A percentile compares a stretch with the other conserved stretches of the same genome.
Evolutionary conservation across 2,113 vertebrate genomes (phyloP).

Genomic region (Cephalopholis sonnerati): DNA sequence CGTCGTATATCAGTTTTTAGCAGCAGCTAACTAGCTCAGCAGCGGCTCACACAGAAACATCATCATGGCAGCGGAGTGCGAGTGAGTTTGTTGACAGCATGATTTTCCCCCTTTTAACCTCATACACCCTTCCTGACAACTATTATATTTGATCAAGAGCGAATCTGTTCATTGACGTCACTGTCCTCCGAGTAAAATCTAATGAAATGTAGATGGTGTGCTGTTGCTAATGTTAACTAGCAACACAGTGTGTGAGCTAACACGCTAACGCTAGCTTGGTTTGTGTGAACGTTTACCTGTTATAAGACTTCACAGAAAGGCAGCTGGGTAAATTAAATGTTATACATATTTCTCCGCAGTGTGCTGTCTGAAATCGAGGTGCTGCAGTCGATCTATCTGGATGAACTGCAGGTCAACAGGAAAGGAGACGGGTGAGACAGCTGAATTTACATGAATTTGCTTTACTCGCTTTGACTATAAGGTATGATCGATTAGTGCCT

Average conservation of each 20-base stretch:
- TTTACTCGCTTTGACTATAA: neutral
- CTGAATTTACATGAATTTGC: neutral
- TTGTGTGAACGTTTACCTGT: neutral
- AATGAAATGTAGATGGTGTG: neutral
- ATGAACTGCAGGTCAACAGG: slow-evolving; percentile 88
- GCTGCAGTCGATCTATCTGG: slow-evolving; percentile 95
- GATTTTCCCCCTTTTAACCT: neutral
- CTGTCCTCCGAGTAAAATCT: neutral
- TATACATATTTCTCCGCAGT: slow-evolving; percentile 72
- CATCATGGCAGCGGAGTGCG: slow-evolving; percentile 83
- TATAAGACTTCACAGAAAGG: neutral
- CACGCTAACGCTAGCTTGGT: slow-evolving; percentile 19
- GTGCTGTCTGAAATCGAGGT: slow-evolving; percentile 92
- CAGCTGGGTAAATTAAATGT: neutral
- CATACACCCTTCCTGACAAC: neutral
- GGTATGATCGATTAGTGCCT: too few species aligned
- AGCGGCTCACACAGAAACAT: slow-evolving; percentile 16
- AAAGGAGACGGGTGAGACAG: slow-evolving; percentile 84
- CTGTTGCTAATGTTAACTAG: neutral
- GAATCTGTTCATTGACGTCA: fast-evolving
- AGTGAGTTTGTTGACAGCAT: slow-evolving; percentile 77
- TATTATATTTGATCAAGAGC: fast-evolving
- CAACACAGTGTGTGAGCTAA: slow-evolving; percentile 31
- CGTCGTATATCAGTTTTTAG: neutral
- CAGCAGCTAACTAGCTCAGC: neutral